These are phyloP conservation scores for Scaptomyza graminum DNA, from an alignment of 1,140 invertebrate species.

Conservation along the genomic window DNA sequence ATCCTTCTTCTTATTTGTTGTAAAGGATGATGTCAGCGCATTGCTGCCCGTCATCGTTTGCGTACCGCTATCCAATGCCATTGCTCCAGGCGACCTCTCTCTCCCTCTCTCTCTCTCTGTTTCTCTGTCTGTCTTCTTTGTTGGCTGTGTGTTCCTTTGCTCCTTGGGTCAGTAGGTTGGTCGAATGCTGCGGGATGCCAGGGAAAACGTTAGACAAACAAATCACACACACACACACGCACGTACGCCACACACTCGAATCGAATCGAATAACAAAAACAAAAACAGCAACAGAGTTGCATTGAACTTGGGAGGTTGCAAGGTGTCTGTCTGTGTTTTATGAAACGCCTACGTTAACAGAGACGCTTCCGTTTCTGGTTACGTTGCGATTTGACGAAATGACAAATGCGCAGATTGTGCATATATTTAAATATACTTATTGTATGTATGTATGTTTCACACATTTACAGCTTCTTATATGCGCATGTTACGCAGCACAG, in stretches of 20 bases:
- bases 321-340: conserved; percentile 45
- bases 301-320: conserved; percentile 45
- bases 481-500: conserved; percentile 62
- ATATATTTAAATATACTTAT: conserved; percentile 53
- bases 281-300: conserved; percentile 20
- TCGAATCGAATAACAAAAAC: conserved; percentile 24
- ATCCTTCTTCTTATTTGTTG: conserved; percentile 80
- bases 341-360: conserved; percentile 24
- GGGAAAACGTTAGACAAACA: conserved; percentile 42
- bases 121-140: neutral
- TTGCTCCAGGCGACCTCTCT: conserved; percentile 31
- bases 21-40: conserved; percentile 83
- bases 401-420: conserved; percentile 52
- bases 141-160: conserved; percentile 4
- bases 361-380: conserved; percentile 36
- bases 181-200: conserved; percentile 41
- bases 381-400: conserved; percentile 34
- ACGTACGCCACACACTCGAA: conserved; percentile 16
- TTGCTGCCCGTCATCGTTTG: conserved; percentile 69
- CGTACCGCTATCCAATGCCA: conserved; percentile 78
- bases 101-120: neutral
- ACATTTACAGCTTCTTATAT: conserved; percentile 38
- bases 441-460: neutral
- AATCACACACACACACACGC: conserved; percentile 29
- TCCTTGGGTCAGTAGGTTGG: conserved; percentile 31